These are phyloP conservation scores for Penaeus monodon DNA, from an alignment of 2,888 invertebrate genomes.

Conservation along the genomic window DNA sequence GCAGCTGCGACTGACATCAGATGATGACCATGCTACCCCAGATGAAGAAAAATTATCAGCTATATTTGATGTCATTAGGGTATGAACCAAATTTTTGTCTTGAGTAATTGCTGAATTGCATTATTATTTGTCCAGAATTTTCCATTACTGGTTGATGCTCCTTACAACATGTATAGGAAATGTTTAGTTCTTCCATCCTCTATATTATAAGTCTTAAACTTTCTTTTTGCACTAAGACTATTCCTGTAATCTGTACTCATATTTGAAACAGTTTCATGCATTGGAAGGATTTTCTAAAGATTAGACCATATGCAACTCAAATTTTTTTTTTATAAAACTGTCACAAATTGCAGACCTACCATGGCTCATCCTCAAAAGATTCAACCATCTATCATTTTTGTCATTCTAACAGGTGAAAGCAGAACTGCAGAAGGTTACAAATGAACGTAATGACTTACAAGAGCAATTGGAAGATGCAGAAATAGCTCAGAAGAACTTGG, in stretches of 20 bases:
- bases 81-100: slow-evolving; percentile 15
- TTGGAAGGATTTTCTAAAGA: too few species aligned
- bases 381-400: neutral
- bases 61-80: slow-evolving; percentile 53
- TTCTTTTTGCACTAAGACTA: too few species aligned
- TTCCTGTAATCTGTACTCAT: too few species aligned
- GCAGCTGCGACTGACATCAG: slow-evolving; percentile 46
- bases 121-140: too few species aligned
- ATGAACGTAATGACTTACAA: slow-evolving; percentile 32
- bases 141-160: too few species aligned
- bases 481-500: slow-evolving; percentile 39
- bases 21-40: slow-evolving; percentile 40
- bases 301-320: neutral
- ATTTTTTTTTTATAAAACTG: neutral
- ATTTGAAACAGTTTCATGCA: too few species aligned
- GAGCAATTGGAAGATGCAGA: slow-evolving; percentile 48
- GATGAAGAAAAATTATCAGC: slow-evolving; percentile 55
- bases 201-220: too few species aligned
- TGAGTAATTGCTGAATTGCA: neutral
- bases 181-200: too few species aligned
- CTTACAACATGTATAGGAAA: too few species aligned
- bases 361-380: neutral
- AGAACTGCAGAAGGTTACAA: slow-evolving; percentile 42
- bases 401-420: slow-evolving; percentile 45
- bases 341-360: neutral